Evolutionary conservation across 2,888 invertebrate species (phyloP).

Genomic region (Drosophila vallismaia): DNA sequence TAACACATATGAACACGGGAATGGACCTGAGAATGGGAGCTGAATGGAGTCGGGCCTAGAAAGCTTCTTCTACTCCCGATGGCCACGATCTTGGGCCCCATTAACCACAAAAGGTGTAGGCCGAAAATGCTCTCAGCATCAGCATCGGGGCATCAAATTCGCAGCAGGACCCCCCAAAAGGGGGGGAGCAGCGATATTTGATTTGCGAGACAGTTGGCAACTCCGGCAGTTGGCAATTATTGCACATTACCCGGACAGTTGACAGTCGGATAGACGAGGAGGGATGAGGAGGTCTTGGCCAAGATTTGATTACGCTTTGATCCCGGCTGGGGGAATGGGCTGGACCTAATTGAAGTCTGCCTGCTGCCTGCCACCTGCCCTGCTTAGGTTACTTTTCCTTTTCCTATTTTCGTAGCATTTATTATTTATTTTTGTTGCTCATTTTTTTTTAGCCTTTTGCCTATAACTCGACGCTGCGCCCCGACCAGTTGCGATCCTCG

Average conservation of each 20-base stretch:
- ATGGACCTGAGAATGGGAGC: slow-evolving; percentile 32
- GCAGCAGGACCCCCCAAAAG: slow-evolving; percentile 63
- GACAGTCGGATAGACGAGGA: slow-evolving; percentile 63
- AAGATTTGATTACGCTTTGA: slow-evolving; percentile 62
- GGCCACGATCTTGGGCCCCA: slow-evolving; percentile 58
- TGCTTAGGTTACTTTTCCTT: slow-evolving; percentile 13
- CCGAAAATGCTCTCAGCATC: slow-evolving; percentile 48
- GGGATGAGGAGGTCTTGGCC: slow-evolving; percentile 34
- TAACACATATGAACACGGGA: slow-evolving; percentile 8
- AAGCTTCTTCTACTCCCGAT: slow-evolving; percentile 17
- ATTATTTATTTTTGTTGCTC: slow-evolving; percentile 20
- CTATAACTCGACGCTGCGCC: slow-evolving; percentile 32
- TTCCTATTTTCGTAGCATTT: slow-evolving; percentile 4
- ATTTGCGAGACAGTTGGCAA: slow-evolving; percentile 71
- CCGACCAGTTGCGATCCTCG: slow-evolving; percentile 54
- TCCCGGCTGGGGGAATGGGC: slow-evolving; percentile 29
- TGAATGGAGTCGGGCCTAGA: slow-evolving; percentile 23
- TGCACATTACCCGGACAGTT: slow-evolving; percentile 71
- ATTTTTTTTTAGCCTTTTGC: slow-evolving; percentile 1
- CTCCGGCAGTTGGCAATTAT: slow-evolving; percentile 73
- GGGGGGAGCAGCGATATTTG: slow-evolving; percentile 62
- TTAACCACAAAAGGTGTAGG: slow-evolving; percentile 77
- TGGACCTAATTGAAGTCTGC: slow-evolving; percentile 70
- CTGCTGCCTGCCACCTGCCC: slow-evolving; percentile 57
- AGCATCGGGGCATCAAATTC: slow-evolving; percentile 72